Evolutionary conservation across 2,888 invertebrate species (phyloP), one percentile per base, ranked within the genome.

Genomic region (Anthophora plumipes): DNA sequence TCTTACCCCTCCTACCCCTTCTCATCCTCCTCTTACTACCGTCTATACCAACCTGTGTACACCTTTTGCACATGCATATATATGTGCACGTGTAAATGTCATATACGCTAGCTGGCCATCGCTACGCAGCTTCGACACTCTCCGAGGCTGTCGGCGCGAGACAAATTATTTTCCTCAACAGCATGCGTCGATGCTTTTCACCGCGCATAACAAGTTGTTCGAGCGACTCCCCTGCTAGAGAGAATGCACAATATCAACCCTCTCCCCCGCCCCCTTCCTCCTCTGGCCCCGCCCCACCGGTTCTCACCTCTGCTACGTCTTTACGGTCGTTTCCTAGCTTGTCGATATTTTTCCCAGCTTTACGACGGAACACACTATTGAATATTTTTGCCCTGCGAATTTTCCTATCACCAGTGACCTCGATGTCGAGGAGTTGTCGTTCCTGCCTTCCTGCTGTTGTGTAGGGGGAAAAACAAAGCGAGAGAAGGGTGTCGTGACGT

Each of bases 91-190:
- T 67, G 85, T 83, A 83, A 82, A 84, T 86, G 85, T 84, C 85
- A 83, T 72, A 77, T 71, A 79, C 75, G 66, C 61, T 82, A 82
- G 66, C 60, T 63, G 25, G 54, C 54, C 57, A 52, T 60, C 20
- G 76, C 17, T 43, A 64, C 52, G 46, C 64, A 57, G 66, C 83
- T 80, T 77, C 78, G 70, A 31, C 72, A 68, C 57, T 63, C 61
- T 74, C 48, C 76, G 83, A 66, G 87, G 74, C 77, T 85, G 85
- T 87, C 85, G 87, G 74, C 77, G 83, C 76, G 87, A 85, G 87
- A 85, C 80, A 87, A 86, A 87, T 86, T 87, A 84, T 86, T 79
- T 85, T 87, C 80, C 82, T 76, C 82, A 64, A 61, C 78, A 71
- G 70, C 82, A 74, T 77, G 81, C 83, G 85, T 78, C 87, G 87